Evolutionary conservation across 2,797 vertebrate genomes (phyloP), one percentile per base, ranked within the genome.

Genomic region (Mus caroli): DNA sequence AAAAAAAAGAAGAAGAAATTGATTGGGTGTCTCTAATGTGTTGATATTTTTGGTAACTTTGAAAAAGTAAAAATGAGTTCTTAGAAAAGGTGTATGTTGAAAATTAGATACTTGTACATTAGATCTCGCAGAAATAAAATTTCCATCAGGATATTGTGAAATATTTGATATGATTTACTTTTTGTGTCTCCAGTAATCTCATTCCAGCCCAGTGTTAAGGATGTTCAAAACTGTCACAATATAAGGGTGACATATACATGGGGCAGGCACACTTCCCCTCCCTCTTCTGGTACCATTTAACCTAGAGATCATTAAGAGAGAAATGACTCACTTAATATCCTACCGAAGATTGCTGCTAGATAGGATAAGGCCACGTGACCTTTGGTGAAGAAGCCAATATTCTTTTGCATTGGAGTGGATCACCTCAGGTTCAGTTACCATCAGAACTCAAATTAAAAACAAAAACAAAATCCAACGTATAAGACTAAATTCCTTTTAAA

Each of bases 41-140:
- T 80, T 1, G 0, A 19, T 37, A 37, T 71, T 71, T 71, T 7
- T 13, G 40, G 79, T 88, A 64, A 26, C 89, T 91, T 82, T 46
- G 19, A 13, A 87, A 95, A 96, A 93, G 62, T 2, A 52, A 90
- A 95, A 67, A n/a, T 78, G 22, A 96, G 50, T 76, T 82, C 28
- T 13, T 83, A 82, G 8, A 31, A 69, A 78, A 85, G 62, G 60
- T 56, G 60, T 56, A 56, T 10, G 83, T 40, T 24, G 13, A 86
- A 94, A 86, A 83, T 71, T 24, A 75, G 17, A 1, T 3, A 46
- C 9, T 31, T 85, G 37, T 92, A 71, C 90, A 43, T 87, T 85
- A 77, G 12, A 50, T 43, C 15, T 60, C 75, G 15, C 60, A 90
- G 54, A 80, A 62, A 88, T 79, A 76, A 71, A 77, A 43, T 90